Evolutionary conservation across 2,888 invertebrate species (phyloP).

Genomic region (Molanna angustata): DNA sequence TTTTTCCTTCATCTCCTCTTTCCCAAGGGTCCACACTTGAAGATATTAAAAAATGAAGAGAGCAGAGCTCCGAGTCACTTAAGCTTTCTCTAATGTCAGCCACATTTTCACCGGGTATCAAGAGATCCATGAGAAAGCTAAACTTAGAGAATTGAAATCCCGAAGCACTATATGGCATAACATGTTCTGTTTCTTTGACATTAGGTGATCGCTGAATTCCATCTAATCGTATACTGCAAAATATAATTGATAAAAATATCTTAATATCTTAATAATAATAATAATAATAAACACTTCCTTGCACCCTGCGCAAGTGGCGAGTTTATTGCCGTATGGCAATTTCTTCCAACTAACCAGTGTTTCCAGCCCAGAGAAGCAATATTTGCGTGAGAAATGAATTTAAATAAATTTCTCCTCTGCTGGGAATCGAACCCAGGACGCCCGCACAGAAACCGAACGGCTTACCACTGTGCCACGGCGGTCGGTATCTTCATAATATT

Average conservation of each 20-base stretch:
- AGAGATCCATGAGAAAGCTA: constrained; percentile 57
- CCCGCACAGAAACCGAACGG: no score
- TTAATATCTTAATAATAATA: no score
- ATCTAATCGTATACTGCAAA: constrained; percentile 57
- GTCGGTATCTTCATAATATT: neutral
- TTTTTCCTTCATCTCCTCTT: constrained; percentile 56
- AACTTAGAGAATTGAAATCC: constrained; percentile 60
- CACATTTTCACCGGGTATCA: constrained; percentile 47
- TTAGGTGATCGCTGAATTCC: constrained; percentile 56
- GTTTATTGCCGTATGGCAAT: no score
- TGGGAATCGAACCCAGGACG: no score
- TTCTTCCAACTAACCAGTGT: no score
- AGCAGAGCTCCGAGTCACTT: constrained; percentile 48
- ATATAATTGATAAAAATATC: no score
- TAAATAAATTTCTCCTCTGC: no score
- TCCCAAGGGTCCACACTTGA: constrained; percentile 57
- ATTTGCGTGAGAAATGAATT: no score
- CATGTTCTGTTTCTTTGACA: constrained; percentile 46
- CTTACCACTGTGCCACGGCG: no score
- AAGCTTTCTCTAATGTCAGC: constrained; percentile 37
- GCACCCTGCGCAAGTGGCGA: no score
- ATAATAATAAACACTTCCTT: no score
- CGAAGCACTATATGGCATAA: constrained; percentile 58
- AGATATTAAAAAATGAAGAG: constrained; percentile 48
- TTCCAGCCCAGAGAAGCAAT: no score